Evolutionary conservation across 2,888 invertebrate genomes (phyloP), one percentile per base, ranked within the genome.

Genomic region (Ganaspis brasiliensis): DNA sequence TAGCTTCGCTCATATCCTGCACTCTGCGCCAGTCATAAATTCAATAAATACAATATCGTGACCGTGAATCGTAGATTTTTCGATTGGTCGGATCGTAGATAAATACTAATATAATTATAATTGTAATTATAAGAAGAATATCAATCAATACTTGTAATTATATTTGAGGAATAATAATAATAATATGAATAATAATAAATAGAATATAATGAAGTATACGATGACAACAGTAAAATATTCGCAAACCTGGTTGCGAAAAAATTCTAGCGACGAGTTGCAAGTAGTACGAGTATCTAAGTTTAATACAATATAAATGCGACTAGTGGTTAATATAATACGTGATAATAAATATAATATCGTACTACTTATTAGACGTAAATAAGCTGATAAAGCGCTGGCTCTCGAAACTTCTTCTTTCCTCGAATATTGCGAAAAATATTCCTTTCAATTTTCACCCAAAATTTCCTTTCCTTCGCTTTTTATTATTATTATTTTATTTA

Each of bases 291-390:
- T 81, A 81, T 73, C 79, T 79, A 79, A 79, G 79, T 76, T 79
- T 79, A 81, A 81, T 81, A 67, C 74, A 83, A 87, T 88, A 87
- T 86, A 87, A n/a, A 89, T 86, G 86, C 83, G 85, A 85, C 88
- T 88, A 89, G 88, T 87, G 86, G 83, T 87, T 88, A 88, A 89
- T 86, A 86, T 84, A 83, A 84, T 67, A 67, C 77, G 79, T 86
- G 86, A 86, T 86, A 87, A 88, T 88, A 87, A 89, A 88, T 88
- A 84, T 86, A 87, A 87, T 86, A 86, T 88, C 84, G 85, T 87
- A 86, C 85, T 82, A 82, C 84, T 86, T 84, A 75, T 79, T 70
- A 78, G 77, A 75, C 78, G 76, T 67, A 49, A 67, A 67, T 49
- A 67, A 67, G 67, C 67, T 67, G 12, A 49, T 45, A 67, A 67